These are phyloP conservation scores for Glyptemys insculpta DNA, from an alignment of 2,797 vertebrate species.

Conservation along the genomic window DNA sequence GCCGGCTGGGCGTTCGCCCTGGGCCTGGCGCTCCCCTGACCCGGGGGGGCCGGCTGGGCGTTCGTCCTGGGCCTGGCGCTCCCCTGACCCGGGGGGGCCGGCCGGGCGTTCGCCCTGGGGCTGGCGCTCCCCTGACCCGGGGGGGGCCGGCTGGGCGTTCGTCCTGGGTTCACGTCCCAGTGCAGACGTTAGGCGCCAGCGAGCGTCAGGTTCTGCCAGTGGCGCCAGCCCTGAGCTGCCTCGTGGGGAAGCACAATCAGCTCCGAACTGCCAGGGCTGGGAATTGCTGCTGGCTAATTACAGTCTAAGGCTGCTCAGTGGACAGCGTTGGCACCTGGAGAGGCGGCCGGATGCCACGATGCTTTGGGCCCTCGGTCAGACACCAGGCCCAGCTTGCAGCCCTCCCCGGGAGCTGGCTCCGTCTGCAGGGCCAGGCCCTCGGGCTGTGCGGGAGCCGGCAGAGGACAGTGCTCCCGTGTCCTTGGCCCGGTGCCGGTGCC, in stretches of 20 bases:
- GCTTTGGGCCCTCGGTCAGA: not conserved
- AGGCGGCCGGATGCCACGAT: not conserved
- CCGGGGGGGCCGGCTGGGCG: not conserved
- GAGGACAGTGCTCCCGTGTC: too few species aligned
- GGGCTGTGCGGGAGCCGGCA: not conserved
- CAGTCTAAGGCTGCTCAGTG: not conserved
- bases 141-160: rapidly evolving
- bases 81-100: not conserved
- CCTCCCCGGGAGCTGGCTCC: not conserved
- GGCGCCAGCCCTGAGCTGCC: not conserved
- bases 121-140: not conserved
- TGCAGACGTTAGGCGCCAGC: not conserved
- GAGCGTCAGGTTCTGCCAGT: not conserved
- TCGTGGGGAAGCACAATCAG: not conserved
- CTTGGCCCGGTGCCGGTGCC: too few species aligned
- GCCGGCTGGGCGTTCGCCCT: rapidly evolving
- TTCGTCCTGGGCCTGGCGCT: rapidly evolving
- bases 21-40: not conserved
- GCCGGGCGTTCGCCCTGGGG: rapidly evolving
- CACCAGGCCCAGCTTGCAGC: not conserved
- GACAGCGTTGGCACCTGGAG: not conserved
- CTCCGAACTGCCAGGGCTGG: not conserved
- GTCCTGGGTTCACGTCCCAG: not conserved
- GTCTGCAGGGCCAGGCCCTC: not conserved
- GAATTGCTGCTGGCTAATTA: not conserved